Evolutionary conservation across 2,113 vertebrate species (phyloP), one percentile per base, ranked within the genome.

Genomic region (Ciconia maguari): DNA sequence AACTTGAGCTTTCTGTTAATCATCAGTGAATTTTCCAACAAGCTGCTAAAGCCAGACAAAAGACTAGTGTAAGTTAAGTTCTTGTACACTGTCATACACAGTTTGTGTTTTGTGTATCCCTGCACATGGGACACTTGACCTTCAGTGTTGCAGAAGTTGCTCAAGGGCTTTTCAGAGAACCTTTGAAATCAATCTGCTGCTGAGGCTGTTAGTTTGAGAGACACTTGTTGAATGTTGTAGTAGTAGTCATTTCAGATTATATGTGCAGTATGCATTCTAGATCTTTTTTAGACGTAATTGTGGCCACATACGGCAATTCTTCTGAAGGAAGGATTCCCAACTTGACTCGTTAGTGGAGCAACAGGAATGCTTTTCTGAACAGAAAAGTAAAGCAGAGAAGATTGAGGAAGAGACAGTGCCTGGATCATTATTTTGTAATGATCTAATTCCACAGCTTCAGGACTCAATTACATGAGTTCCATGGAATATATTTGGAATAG

Each of bases 41-140:
- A 99, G 91, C 98, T 99, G 79, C 98, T 99, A 76, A 99, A 98
- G 94, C 98, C 98, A n/a, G 99, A 99, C 98, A 99, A 99, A 97
- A 99, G 98, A 96, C 98, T 98, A 6, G 98, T 99, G 99, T 99
- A 98, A 99, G 99, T 98, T 78, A 58, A 87, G 11, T 78, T 89
- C 84, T 78, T 83, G 22, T 66, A 30, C 34, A 14, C 22, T 61
- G 26, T 77, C 22, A 8, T 60, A 30, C 52, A 49, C 36, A 27
- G 24, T 62, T 90, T 68, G 64, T 82, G 48, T 48, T 83, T 83
- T 70, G 22, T 94, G 48, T 86, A 26, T 95, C 58, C 48, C 15
- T 65, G 19, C 46, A 42, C 61, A 5, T 17, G 42, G 58, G 49
- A 72, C n/a, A 4, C 34, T 77, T 58, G 77, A 93, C 69, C 57